These are phyloP conservation scores for Rhinoraja longicauda DNA, from an alignment of 2,797 vertebrate species.

Conservation along the genomic window DNA sequence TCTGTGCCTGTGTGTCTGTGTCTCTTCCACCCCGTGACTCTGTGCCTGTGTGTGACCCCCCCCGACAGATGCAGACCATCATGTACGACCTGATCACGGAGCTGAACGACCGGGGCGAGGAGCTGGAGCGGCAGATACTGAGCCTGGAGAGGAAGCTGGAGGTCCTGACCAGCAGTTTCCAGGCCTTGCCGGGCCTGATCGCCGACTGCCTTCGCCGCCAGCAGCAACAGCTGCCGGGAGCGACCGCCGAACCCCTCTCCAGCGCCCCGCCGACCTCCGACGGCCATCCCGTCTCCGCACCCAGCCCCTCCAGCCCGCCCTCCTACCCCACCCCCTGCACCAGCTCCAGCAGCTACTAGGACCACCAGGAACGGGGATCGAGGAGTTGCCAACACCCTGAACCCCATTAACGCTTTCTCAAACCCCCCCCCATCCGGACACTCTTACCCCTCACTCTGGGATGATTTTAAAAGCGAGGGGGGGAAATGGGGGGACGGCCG, in stretches of 20 bases:
- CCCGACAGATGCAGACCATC: slow-evolving; percentile 62
- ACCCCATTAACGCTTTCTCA: too few relatives aligned
- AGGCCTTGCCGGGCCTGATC: slow-evolving; percentile 59
- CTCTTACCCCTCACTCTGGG: too few relatives aligned
- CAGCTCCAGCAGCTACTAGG: slow-evolving; percentile 69
- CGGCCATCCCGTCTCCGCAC: too few relatives aligned
- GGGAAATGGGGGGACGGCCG: too few relatives aligned
- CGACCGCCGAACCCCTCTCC: slow-evolving; percentile 57
- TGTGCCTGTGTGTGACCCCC: neutral
- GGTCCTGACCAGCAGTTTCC: slow-evolving; percentile 58
- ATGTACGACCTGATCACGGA: slow-evolving; percentile 59
- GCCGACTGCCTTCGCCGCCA: slow-evolving; percentile 62
- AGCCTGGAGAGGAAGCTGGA: slow-evolving; percentile 66
- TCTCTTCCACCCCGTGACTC: too few relatives aligned
- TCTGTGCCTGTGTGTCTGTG: too few relatives aligned
- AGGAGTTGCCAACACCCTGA: too few relatives aligned
- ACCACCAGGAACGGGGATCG: too few relatives aligned
- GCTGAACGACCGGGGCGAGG: slow-evolving; percentile 56
- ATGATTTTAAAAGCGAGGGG: too few relatives aligned
- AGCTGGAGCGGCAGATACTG: slow-evolving; percentile 65
- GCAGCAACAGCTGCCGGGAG: slow-evolving; percentile 58
- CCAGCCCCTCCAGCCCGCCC: slow-evolving; percentile 56
- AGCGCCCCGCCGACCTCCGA: slow-evolving; percentile 56
- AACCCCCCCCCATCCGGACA: neutral
- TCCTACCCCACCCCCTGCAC: slow-evolving; percentile 69